phyloP scores from a whole-genome alignment of 1,140 invertebrate species.

The Pseudobourletiella spinata region DNA sequence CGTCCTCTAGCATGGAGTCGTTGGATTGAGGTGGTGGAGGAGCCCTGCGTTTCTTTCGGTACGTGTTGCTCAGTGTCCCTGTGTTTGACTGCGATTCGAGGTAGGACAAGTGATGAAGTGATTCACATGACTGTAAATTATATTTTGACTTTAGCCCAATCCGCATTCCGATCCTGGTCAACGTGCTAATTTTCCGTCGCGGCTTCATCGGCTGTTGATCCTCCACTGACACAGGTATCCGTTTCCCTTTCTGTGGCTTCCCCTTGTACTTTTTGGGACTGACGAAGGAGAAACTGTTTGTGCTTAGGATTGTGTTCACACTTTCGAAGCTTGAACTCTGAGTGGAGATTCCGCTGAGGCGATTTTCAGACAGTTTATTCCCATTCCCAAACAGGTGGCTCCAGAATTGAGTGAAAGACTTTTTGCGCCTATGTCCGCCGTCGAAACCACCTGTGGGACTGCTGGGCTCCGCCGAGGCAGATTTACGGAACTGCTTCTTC shows the following conservation, averaged over 20 bases:
- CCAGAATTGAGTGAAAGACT: constrained; percentile 9
- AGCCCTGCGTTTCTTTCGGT: background rate
- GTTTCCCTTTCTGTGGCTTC: constrained; percentile 18
- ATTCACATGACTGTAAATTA: constrained; percentile 35
- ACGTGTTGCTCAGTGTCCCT: background rate
- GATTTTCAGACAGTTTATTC: constrained; percentile 12
- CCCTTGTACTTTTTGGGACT: constrained; percentile 21
- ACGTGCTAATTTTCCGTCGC: constrained; percentile 17
- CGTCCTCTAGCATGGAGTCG: background rate
- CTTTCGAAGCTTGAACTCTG: constrained; percentile 21
- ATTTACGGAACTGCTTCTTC: constrained; percentile 13
- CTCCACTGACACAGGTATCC: constrained; percentile 24
- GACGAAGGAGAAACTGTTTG: constrained; percentile 31
- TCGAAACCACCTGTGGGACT: background rate
- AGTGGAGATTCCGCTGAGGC: background rate
- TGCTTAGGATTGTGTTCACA: constrained; percentile 27
- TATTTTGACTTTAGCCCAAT: constrained; percentile 34
- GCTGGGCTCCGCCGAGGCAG: constrained; percentile 5
- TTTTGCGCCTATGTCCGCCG: background rate
- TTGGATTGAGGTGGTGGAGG: constrained; percentile 6
- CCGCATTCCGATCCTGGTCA: constrained; percentile 26
- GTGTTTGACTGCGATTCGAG: background rate
- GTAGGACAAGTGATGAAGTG: constrained; percentile 14
- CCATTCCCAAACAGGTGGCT: constrained; percentile 11
- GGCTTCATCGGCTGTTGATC: background rate